These are phyloP conservation scores for Perodicticus potto DNA, from an alignment of 2,797 vertebrate species.

Conservation along the genomic window DNA sequence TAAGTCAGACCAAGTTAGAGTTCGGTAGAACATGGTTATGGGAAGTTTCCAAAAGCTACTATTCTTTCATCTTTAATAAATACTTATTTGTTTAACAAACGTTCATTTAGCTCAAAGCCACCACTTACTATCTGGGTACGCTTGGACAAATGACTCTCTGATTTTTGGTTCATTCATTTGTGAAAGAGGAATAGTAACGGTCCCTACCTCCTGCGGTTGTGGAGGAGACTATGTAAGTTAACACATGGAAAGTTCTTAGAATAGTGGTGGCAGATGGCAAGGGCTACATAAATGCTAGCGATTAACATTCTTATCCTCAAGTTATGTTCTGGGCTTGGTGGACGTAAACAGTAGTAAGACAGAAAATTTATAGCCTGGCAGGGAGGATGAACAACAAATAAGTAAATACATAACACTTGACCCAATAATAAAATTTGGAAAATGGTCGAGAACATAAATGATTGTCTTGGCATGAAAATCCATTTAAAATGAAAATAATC, in stretches of 20 bases:
- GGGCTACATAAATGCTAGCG: background rate
- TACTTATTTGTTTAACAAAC: background rate
- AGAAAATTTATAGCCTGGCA: constrained; percentile 66
- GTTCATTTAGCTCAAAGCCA: background rate
- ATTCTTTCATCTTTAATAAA: background rate
- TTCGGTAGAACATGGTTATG: background rate
- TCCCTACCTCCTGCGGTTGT: background rate
- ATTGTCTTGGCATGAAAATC: constrained; percentile 55
- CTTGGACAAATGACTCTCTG: background rate
- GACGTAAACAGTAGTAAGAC: constrained; percentile 44
- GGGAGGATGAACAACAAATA: constrained; percentile 55
- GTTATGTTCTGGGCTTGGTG: background rate
- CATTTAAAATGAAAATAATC: constrained; percentile 66
- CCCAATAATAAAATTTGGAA: constrained; percentile 69
- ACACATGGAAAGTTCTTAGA: background rate
- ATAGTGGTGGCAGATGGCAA: background rate
- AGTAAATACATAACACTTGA: constrained; percentile 54
- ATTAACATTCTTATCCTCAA: constrained; percentile 26
- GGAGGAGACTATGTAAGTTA: background rate
- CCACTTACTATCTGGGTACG: background rate
- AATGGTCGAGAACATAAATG: constrained; percentile 63
- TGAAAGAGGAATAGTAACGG: background rate
- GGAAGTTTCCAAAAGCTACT: background rate
- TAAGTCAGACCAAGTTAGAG: background rate
- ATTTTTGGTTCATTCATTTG: background rate